A percentile compares a stretch with the other conserved stretches of the same genome.
Evolutionary conservation across 2,797 vertebrate genomes (phyloP).

Genomic region (Spinus olivaceus): DNA sequence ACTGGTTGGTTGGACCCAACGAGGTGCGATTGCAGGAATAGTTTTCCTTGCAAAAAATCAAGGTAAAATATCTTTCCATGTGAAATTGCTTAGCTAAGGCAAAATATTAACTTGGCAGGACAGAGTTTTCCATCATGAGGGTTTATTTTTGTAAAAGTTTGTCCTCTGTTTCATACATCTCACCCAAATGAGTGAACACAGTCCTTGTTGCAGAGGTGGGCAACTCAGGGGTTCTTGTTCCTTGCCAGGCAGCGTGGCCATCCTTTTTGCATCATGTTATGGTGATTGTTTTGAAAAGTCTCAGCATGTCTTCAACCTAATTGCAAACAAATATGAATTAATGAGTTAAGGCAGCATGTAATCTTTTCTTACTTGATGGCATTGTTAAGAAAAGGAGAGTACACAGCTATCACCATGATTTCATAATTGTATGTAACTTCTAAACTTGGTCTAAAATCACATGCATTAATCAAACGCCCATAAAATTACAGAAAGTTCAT

Average conservation of each 20-base stretch:
- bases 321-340: neutral
- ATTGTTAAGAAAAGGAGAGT: neutral
- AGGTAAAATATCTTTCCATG: neutral
- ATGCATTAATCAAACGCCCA: rapidly evolving
- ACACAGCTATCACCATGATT: neutral
- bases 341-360: neutral
- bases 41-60: neutral
- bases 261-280: neutral
- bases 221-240: neutral
- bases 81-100: constrained; percentile 1
- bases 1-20: neutral
- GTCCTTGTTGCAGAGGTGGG: neutral
- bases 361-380: neutral
- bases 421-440: neutral
- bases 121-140: neutral
- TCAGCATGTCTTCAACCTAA: neutral
- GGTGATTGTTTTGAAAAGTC: neutral
- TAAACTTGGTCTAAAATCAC: neutral
- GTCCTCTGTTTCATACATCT: rapidly evolving
- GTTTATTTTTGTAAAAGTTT: neutral
- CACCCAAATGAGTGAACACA: neutral
- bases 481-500: neutral
- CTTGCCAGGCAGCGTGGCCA: neutral
- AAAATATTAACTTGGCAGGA: neutral
- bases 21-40: neutral